Conservation (phyloP, 1,140 invertebrate species). For the Drosophila malerkotliana region DNA sequence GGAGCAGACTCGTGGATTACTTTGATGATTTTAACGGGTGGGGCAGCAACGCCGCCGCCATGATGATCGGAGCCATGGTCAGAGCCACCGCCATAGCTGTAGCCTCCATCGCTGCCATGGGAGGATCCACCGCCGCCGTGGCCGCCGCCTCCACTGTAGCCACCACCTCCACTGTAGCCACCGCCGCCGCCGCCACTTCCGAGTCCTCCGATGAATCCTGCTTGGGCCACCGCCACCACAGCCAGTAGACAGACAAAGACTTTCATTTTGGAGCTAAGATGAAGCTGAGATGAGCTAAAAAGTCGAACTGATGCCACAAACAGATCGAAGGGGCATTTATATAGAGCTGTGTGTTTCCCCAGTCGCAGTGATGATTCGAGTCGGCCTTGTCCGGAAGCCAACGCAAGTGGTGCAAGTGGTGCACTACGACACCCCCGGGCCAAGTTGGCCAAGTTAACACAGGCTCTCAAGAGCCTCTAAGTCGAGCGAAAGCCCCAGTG, state of each 20-base stretch:
- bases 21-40: slow-evolving; percentile 62
- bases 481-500: slow-evolving; percentile 31
- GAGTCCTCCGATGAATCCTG: slow-evolving; percentile 61
- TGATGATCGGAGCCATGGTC: slow-evolving; percentile 43
- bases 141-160: slow-evolving; percentile 42
- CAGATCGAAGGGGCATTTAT: slow-evolving; percentile 53
- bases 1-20: slow-evolving; percentile 63
- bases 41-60: slow-evolving; percentile 33
- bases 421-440: slow-evolving; percentile 37
- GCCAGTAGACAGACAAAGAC: slow-evolving; percentile 66
- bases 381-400: slow-evolving; percentile 46
- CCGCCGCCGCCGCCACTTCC: slow-evolving; percentile 21
- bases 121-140: slow-evolving; percentile 19
- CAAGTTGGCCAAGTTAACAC: slow-evolving; percentile 36
- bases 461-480: slow-evolving; percentile 35
- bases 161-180: neutral
- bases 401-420: slow-evolving; percentile 36
- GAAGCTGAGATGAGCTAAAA: slow-evolving; percentile 48
- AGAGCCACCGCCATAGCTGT: slow-evolving; percentile 45
- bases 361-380: neutral
- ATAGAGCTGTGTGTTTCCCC: slow-evolving; percentile 39
- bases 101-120: slow-evolving; percentile 32
- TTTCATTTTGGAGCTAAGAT: slow-evolving; percentile 61
- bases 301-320: slow-evolving; percentile 66
- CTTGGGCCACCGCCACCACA: slow-evolving; percentile 51